Percentiles rank a stretch among this genome's conserved stretches.
phyloP scores from a whole-genome alignment of 2,113 vertebrate species.

The Syngnathus scovelli region DNA sequence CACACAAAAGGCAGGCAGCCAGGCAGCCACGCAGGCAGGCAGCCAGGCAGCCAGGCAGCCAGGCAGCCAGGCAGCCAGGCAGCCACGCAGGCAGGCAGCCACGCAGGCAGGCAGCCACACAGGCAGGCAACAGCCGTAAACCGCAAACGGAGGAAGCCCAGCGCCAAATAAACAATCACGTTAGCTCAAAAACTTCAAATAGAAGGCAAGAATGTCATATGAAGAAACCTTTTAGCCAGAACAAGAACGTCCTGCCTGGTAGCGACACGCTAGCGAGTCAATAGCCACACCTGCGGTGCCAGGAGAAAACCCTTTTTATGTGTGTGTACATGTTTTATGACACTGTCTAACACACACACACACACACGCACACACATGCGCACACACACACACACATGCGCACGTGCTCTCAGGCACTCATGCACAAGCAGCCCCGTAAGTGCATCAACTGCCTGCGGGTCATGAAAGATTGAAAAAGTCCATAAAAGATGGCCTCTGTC shows the following conservation, averaged over 20 bases:
- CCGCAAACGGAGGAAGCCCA: too few species aligned
- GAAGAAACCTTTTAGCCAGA: not conserved
- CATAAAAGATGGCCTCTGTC: not conserved
- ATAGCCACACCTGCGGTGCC: not conserved
- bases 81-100: too few species aligned
- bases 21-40: too few species aligned
- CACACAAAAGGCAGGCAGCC: not conserved
- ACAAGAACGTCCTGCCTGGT: not conserved
- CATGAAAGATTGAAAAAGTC: constrained; percentile 5
- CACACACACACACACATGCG: not conserved
- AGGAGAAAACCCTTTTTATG: not conserved
- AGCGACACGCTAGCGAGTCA: not conserved
- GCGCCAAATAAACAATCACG: too few species aligned
- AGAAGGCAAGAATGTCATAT: too few species aligned
- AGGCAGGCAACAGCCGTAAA: too few species aligned
- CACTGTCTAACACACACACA: not conserved
- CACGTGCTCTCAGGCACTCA: not conserved
- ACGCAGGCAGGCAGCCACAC: too few species aligned
- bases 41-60: too few species aligned
- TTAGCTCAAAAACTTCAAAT: too few species aligned
- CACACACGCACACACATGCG: not conserved
- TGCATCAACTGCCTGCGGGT: not conserved
- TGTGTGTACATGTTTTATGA: not conserved
- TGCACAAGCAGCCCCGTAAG: not conserved
- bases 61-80: too few species aligned